Evolutionary conservation across 2,888 invertebrate genomes (phyloP).

Genomic region (Leucozona laternaria): DNA sequence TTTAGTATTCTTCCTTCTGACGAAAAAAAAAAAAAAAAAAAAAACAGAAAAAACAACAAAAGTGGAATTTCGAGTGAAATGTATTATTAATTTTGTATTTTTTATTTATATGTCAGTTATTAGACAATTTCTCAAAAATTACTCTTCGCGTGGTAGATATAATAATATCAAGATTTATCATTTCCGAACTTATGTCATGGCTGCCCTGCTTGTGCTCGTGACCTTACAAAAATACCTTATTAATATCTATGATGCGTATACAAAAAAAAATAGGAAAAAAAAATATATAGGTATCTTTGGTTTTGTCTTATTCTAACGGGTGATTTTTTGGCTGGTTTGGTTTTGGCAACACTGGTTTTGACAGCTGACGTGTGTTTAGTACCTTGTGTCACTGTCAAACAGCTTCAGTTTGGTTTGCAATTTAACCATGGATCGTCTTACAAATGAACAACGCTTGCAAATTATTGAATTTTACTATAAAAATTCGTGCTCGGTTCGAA

Average conservation of each 20-base stretch:
- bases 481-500: no score
- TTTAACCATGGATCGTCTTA: no score
- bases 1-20: neutral
- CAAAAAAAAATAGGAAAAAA: neutral
- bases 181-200: conserved; percentile 10
- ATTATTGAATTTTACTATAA: no score
- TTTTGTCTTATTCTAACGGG: neutral
- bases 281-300: neutral
- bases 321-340: no score
- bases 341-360: no score
- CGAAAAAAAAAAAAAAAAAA: neutral
- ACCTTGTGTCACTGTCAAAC: no score
- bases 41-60: neutral
- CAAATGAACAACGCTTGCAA: no score
- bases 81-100: conserved; percentile 47
- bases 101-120: conserved; percentile 68
- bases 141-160: conserved; percentile 37
- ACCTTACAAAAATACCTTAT: conserved; percentile 26
- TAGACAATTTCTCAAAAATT: conserved; percentile 60
- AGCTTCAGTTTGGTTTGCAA: no score
- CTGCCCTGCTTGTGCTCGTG: conserved; percentile 21
- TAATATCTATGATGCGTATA: neutral
- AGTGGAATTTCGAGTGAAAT: conserved; percentile 1
- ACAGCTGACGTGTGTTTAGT: no score
- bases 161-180: conserved; percentile 61